phyloP scores from a whole-genome alignment of 2,797 vertebrate species.

The Todus mexicanus region DNA sequence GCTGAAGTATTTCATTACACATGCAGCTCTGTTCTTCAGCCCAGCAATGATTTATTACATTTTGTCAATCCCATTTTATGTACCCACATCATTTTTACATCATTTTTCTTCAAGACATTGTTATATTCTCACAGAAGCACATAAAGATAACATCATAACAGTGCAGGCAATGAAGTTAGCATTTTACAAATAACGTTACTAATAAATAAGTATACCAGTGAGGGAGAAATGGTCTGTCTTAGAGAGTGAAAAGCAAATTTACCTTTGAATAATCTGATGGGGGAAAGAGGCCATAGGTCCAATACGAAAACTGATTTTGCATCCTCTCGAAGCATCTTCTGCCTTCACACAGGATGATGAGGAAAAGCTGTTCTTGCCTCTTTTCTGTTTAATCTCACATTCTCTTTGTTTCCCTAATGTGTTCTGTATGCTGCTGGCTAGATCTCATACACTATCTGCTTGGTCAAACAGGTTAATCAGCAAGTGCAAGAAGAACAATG shows the following conservation, averaged over 20 bases:
- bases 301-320: neutral
- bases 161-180: slow-evolving; percentile 65
- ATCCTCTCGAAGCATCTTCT: slow-evolving; percentile 34
- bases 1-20: slow-evolving; percentile 75
- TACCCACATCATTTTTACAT: slow-evolving; percentile 75
- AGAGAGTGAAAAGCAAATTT: slow-evolving; percentile 63
- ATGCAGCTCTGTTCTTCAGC: slow-evolving; percentile 73
- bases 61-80: slow-evolving; percentile 75
- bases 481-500: slow-evolving; percentile 38
- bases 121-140: slow-evolving; percentile 72
- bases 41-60: slow-evolving; percentile 76
- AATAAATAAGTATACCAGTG: slow-evolving; percentile 66
- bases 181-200: slow-evolving; percentile 72
- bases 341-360: slow-evolving; percentile 3
- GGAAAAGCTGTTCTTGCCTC: neutral
- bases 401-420: slow-evolving; percentile 57
- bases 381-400: slow-evolving; percentile 44
- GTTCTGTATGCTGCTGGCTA: neutral
- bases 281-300: slow-evolving; percentile 33
- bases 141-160: slow-evolving; percentile 65
- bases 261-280: slow-evolving; percentile 58
- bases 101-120: slow-evolving; percentile 76
- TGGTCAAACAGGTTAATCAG: slow-evolving; percentile 47
- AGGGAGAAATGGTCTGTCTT: slow-evolving; percentile 49
- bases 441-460: slow-evolving; percentile 23